Base-by-base conservation (phyloP, 2,797 vertebrate species). In the Lemur catta region DNA sequence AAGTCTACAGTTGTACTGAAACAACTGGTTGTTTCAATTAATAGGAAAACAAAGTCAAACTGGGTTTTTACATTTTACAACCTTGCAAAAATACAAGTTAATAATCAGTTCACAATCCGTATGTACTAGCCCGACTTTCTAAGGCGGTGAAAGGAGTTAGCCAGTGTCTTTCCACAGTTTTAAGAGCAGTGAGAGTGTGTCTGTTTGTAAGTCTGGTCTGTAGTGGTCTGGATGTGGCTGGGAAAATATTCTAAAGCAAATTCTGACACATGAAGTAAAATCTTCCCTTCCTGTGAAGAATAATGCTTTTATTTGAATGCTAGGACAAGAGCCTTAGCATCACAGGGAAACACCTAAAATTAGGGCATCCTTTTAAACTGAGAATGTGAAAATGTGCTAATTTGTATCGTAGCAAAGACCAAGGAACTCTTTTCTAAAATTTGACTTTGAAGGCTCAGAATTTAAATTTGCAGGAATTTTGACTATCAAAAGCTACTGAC, bases 211-310 rank as follows among this genome's bases (percentile, higher is more conserved):
- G 9, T 1, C 28, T 81, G 48, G 9, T 48, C 28, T 65, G 20
- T 14, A 1, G 7, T 82, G 46, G 72, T 35, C 67, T 84, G 61
- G 9, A 50, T 91, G 50, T 67, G 82, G 18, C 26, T 72, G 24
- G 33, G 22, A 93, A 57, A 95, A 85, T 81, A 65, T 8, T 26
- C 48, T 92, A 78, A 63, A 95, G n/a, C 55, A 89, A 95, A 94
- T 92, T 85, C 15, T 81, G 15, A 57, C 7, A 84, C 59, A 20
- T 22, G 41, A 86, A 63, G 20, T 69, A 48, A 30, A 95, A 59
- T 55, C 20, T 69, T 52, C 20, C 9, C 12, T 89, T 33, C 24
- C 10, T 67, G n/a, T 85, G n/a, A 81, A 71, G 35, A 92, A 87
- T 10, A 84, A 91, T 63, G 15, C 33, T 94, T 80, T 92, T 18